A percentile compares a stretch with the other conserved stretches of the same genome.
phyloP scores from a whole-genome alignment of 2,113 vertebrate species.

The Rhadina sibilatrix region DNA sequence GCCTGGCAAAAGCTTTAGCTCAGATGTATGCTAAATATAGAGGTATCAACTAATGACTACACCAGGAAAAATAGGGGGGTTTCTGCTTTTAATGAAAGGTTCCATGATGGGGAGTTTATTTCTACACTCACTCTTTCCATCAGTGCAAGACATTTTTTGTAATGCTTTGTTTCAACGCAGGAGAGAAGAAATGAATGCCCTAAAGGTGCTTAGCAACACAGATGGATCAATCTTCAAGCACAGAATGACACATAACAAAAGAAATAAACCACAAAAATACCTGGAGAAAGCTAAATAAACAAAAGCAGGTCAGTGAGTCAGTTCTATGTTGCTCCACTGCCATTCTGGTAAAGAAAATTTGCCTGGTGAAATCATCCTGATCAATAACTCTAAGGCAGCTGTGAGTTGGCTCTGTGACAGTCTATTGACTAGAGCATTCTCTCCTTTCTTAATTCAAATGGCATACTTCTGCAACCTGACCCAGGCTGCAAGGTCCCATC shows the following conservation, averaged over 20 bases:
- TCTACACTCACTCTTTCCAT: not conserved
- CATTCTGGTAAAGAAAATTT: constrained; percentile 31
- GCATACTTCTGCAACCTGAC: constrained; percentile 38
- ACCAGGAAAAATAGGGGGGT: not conserved
- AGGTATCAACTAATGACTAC: not conserved
- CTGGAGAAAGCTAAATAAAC: constrained; percentile 18
- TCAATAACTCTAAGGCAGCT: constrained; percentile 31
- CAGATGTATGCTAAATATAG: not conserved
- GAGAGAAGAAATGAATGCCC: constrained; percentile 48
- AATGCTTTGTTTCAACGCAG: constrained; percentile 28
- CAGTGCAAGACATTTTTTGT: constrained; percentile 12
- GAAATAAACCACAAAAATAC: constrained; percentile 30
- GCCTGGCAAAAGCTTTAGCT: not conserved
- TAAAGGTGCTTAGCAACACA: constrained; percentile 43
- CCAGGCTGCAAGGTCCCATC: constrained; percentile 25
- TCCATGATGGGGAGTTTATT: not conserved
- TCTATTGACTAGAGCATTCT: constrained; percentile 3
- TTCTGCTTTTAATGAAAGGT: constrained; percentile 56
- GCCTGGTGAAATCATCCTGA: constrained; percentile 8
- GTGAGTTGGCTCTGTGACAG: constrained; percentile 25
- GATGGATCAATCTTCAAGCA: constrained; percentile 57
- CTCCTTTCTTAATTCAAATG: constrained; percentile 51
- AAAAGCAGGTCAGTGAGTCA: constrained; percentile 12
- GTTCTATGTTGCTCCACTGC: not conserved
- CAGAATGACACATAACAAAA: not conserved